Base-by-base conservation (phyloP, 2,888 invertebrate species). In the Drosophila falleni region DNA sequence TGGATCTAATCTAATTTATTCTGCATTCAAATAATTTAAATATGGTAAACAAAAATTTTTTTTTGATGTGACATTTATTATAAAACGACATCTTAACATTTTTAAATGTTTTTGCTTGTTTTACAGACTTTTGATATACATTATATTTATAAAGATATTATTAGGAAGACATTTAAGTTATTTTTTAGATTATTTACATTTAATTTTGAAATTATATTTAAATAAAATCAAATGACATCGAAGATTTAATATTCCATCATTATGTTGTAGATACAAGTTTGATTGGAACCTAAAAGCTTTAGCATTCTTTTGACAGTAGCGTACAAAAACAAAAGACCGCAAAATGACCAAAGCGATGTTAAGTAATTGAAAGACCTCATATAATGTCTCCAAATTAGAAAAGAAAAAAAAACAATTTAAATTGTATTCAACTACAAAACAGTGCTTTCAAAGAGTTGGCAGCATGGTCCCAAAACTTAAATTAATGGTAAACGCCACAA, bases 321-420 rank as follows among this genome's bases (percentile, higher is more conserved):
- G 56, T 39, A 62, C 2, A 10, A 2, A 15, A 29, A 16, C 2
- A 33, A 16, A 3, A 33, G 47, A 41, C 69, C 61, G 29, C 73
- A 69, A 56, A 65, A n/a, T 44, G 35, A 10, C 39, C 15, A 33
- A 55, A 51, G 16, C 41, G n/a, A 10, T 37, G 23, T 47, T 35
- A 29, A 56, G 67, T 64, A 77, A 74, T 74, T 78, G 44, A 49
- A 42, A 19, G 55, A 74, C 51, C 55, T 44, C 81, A 69, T 64
- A 80, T 68, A 65, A 62, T 61, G 42, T 63, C 37, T 41, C 2
- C 19, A 50, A 29, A 31, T n/a, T n/a, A 41, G n/a, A 16, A 49
- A 37, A 31, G 15, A 4, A 19, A 41, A 4, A 19, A 41, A 11
- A 56, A 56, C 31, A 19, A 58, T 50, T 63, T 61, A 15, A 37